phyloP scores from a whole-genome alignment of 2,888 invertebrate genomes.

The Noctua fimbriata region DNA sequence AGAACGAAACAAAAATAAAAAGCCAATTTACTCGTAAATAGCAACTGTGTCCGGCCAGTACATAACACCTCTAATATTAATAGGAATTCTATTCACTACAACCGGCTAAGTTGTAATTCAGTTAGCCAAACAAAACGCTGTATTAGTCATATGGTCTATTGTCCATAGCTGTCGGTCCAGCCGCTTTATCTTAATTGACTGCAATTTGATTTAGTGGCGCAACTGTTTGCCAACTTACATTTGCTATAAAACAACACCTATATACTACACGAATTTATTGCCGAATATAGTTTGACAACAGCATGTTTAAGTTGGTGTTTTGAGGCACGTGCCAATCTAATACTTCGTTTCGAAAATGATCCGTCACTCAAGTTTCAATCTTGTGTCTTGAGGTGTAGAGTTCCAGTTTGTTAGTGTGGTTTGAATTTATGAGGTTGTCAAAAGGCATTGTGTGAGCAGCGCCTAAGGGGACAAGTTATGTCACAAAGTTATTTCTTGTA shows the following conservation, averaged over 20 bases:
- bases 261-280: slow-evolving; percentile 66
- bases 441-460: slow-evolving; percentile 79
- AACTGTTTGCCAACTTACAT: slow-evolving; percentile 75
- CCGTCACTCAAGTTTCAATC: slow-evolving; percentile 60
- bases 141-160: slow-evolving; percentile 88
- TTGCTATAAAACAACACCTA: slow-evolving; percentile 63
- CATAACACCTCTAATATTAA: slow-evolving; percentile 55
- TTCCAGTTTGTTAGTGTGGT: slow-evolving; percentile 39
- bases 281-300: slow-evolving; percentile 64
- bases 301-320: slow-evolving; percentile 73
- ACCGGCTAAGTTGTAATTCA: slow-evolving; percentile 79
- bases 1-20: not conserved
- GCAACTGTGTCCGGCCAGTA: slow-evolving; percentile 22
- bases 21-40: not conserved
- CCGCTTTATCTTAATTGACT: slow-evolving; percentile 90
- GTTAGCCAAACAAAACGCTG: slow-evolving; percentile 87
- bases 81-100: slow-evolving; percentile 79
- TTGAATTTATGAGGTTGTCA: slow-evolving; percentile 69
- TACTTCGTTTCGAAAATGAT: slow-evolving; percentile 50
- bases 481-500: slow-evolving; percentile 85
- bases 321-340: slow-evolving; percentile 72
- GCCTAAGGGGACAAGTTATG: slow-evolving; percentile 86
- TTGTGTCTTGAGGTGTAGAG: slow-evolving; percentile 61
- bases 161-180: slow-evolving; percentile 85
- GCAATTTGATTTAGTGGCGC: slow-evolving; percentile 88